Base-by-base conservation (phyloP, 2,797 vertebrate species). In the Hydrolagus colliei region DNA sequence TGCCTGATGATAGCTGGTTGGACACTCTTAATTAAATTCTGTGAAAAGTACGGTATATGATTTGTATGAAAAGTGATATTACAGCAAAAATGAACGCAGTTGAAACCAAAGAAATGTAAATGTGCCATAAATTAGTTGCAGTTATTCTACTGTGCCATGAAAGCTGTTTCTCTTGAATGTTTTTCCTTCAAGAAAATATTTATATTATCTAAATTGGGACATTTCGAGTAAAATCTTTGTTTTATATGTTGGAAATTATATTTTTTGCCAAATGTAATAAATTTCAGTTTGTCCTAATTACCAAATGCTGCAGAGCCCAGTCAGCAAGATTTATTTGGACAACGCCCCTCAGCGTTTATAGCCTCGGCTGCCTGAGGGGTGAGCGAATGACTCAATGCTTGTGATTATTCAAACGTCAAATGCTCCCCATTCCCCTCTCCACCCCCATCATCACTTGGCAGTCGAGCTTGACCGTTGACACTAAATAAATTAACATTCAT, bases 171-270 rank as follows among this genome's bases (percentile, higher is more conserved):
- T 84, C 65, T 52, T 27, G 9, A 9, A 71, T 41, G 5, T 2
- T 67, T 41, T 52, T 52, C 41, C 41, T 52, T 41, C 10, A 82
- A 68, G 62, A 18, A 71, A 67, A 35, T 32, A 14, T 68, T 65
- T 82, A 62, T 61, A 79, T 35, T 16, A 14, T 68, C 79, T 82
- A 62, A 52, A 79, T 35, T 78, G 41, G 41, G 52, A 78, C 27
- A 22, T 63, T 35, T 67, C 41, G 65, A 67, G 62, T 16, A 35
- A 65, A 80, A 16, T 27, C 27, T 35, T 4, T 27, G 35, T n/a
- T 0, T 9, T 82, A 16, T 52, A 52, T 20, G 68, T 65, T 65
- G 14, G 65, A 67, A 62, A 22, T 82, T 68, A 67, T 32, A 82
- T 82, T 68, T 16, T 4, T 67, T 65, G 22, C 78, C 67, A 14